Conservation (phyloP, 1,140 invertebrate genomes). For the Lineus longissimus region DNA sequence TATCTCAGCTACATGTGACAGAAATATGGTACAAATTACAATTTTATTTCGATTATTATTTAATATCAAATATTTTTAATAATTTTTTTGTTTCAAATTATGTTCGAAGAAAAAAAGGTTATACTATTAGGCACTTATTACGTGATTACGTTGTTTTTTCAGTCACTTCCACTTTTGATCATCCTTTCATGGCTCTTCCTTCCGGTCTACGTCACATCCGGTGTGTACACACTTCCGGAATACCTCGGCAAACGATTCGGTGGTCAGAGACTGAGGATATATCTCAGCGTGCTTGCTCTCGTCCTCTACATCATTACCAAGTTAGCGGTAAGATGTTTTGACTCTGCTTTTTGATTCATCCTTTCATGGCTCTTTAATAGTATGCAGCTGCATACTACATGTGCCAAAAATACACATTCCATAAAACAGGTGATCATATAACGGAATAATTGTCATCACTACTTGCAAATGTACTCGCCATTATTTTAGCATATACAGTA, state of each 20-base stretch:
- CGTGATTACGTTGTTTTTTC: not conserved
- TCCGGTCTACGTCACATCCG: conserved; percentile 49
- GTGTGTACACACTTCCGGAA: conserved; percentile 62
- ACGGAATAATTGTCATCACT: no score
- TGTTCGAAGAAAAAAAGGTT: no score
- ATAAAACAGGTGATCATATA: not conserved
- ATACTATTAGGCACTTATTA: no score
- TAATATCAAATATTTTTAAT: no score
- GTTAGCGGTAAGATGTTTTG: conserved; percentile 57
- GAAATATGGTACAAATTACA: no score
- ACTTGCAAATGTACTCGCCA: no score
- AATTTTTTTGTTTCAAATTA: no score
- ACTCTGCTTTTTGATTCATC: not conserved
- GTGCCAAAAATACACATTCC: not conserved
- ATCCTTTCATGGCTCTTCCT: conserved; percentile 48
- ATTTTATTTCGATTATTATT: no score
- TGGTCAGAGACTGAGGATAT: conserved; percentile 59
- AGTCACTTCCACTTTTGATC: conserved; percentile 48
- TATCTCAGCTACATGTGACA: no score
- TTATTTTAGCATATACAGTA: no score
- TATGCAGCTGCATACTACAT: not conserved
- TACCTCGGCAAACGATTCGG: conserved; percentile 61
- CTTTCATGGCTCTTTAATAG: not conserved
- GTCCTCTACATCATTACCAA: conserved; percentile 64
- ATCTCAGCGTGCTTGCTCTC: conserved; percentile 59